Percentiles rank a stretch among this genome's conserved stretches.
These are phyloP conservation scores for Molossus alvarezi DNA, from an alignment of 2,797 vertebrate genomes.

Conservation along the genomic window DNA sequence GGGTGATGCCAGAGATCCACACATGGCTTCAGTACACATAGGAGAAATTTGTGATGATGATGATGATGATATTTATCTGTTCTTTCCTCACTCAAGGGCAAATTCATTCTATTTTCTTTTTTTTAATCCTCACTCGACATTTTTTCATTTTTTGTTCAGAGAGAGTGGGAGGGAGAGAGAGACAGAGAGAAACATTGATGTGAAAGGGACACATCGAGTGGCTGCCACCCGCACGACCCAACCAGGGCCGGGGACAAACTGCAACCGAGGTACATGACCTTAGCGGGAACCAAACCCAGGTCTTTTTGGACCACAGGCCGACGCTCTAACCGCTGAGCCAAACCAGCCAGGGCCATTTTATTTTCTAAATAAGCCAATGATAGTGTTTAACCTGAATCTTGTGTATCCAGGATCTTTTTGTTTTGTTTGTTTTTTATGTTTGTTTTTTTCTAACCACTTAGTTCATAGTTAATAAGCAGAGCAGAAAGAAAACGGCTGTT, in stretches of 20 bases:
- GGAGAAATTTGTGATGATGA: not conserved
- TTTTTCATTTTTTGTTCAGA: no score
- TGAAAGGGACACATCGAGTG: no score
- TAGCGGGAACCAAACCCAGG: no score
- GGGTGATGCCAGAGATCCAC: not conserved
- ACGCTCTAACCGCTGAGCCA: no score
- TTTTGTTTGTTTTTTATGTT: not conserved
- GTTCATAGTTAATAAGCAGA: conserved; percentile 56
- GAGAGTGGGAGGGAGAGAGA: no score
- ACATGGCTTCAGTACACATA: no score
- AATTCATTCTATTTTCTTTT: conserved; percentile 37
- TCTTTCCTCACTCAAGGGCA: not conserved
- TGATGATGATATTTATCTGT: not conserved
- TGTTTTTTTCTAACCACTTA: not conserved
- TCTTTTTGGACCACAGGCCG: no score
- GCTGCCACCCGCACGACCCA: no score
- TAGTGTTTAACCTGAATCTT: not conserved
- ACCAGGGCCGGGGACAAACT: no score
- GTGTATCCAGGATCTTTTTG: not conserved
- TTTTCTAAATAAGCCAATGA: conserved; percentile 45
- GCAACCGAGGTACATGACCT: no score
- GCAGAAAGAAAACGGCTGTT: conserved; percentile 57
- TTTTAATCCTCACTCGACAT: no score
- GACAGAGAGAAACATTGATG: no score
- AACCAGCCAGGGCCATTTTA: not conserved